Evolutionary conservation across 1,140 invertebrate genomes (phyloP), one percentile per base, ranked within the genome.

Genomic region (Diabrotica virgifera): DNA sequence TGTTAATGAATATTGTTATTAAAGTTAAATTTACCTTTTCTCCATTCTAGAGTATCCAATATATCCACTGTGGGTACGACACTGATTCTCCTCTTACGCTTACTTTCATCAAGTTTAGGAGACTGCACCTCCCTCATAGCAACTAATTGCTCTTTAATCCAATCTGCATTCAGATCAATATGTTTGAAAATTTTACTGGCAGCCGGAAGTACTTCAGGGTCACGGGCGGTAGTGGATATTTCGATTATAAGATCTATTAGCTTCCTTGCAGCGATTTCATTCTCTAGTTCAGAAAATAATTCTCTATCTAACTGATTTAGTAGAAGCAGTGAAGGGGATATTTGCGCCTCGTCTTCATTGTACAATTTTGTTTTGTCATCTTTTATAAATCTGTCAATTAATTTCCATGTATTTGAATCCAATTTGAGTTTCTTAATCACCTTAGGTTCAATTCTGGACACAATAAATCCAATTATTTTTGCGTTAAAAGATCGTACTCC

Each of bases 11-110:
- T 1, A 24, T 24, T 4, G 24, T 24, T 2, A 24, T 24, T 24
- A 24, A 24, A 24, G 24, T n/a, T 46, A 46, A 46, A 46, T 10
- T 46, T 46, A 46, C 40, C 89, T 40, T 90, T 80, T 76, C 88
- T 90, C 93, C 93, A 96, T 64, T 86, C 82, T 2, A 80, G 70
- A 0, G 81, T 87, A 71, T 86, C 87, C 36, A 86, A 82, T 35
- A 86, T 76, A 74, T 85, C 84, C 52, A 84, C 80, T 59, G 83
- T 82, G 11, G 83, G 74, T 72, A 82, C 79, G 14, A 79, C 75
- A 5, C 80, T 76, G 59, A 81, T 78, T 61, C 79, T 80, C 53
- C 77, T 80, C 70, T 63, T 70, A 3, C 68, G 68, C 59, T 75
- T 75, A 35, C 67, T 73, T 12, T 75, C 8, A 54, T 67, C 56